Evolutionary conservation across 2,113 vertebrate genomes (phyloP).

Genomic region (Myrmecophaga tridactyla): DNA sequence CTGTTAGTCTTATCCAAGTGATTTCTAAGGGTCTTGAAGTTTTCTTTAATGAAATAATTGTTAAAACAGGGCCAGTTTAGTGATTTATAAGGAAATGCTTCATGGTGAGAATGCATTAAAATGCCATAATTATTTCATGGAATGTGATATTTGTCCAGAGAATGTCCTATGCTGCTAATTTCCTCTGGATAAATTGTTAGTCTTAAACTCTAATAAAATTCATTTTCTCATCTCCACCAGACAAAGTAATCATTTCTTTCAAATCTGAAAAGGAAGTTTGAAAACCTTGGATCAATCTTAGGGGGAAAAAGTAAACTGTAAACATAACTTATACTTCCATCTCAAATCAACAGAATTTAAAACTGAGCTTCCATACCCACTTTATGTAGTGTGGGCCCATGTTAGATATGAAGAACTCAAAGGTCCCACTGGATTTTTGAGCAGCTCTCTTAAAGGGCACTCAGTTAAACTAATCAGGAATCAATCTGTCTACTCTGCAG

Average conservation of each 20-base stretch:
- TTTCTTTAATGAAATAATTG: slow-evolving; percentile 49
- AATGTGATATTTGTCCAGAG: slow-evolving; percentile 15
- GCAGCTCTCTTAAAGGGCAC: background rate
- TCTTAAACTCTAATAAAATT: background rate
- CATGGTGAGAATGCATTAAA: slow-evolving; percentile 42
- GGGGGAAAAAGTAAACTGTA: background rate
- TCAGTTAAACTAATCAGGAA: background rate
- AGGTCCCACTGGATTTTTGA: background rate
- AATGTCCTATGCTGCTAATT: background rate
- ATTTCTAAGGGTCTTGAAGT: background rate
- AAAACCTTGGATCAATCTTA: background rate
- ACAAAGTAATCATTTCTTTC: background rate
- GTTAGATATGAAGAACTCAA: background rate
- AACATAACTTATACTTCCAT: background rate
- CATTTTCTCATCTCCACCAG: background rate
- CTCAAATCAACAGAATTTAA: background rate
- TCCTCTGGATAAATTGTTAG: background rate
- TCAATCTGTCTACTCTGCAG: background rate
- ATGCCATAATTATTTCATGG: slow-evolving; percentile 49
- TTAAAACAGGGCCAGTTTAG: background rate
- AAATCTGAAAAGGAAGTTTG: background rate
- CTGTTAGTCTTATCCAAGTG: background rate
- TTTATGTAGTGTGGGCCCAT: background rate
- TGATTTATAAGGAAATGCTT: slow-evolving; percentile 39
- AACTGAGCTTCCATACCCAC: background rate